phyloP scores from a whole-genome alignment of 2,888 invertebrate species.

The Graphium colonna region DNA sequence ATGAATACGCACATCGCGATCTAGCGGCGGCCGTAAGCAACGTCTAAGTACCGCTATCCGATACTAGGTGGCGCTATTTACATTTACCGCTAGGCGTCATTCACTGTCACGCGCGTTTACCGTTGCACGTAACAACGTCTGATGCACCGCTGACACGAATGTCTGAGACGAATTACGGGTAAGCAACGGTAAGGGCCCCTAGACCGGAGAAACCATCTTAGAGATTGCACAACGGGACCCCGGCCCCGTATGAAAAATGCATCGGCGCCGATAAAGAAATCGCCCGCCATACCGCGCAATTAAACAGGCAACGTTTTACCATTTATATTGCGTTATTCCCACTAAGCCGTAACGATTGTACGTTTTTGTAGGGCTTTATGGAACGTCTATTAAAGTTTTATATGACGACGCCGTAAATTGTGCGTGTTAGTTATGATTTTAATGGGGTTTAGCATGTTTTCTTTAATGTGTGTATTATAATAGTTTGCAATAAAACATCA shows the following conservation, averaged over 20 bases:
- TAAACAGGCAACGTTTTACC: conserved; percentile 5
- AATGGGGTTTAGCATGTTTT: no score
- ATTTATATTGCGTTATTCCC: conserved; percentile 3
- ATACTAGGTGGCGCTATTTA: conserved; percentile 66
- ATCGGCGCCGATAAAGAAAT: conserved; percentile 12
- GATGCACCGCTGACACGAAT: conserved; percentile 57
- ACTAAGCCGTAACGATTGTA: not conserved
- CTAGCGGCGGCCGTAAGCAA: conserved; percentile 52
- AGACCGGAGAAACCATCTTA: conserved; percentile 26
- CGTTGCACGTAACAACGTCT: conserved; percentile 53
- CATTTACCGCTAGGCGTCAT: conserved; percentile 49
- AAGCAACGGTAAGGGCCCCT: conserved; percentile 45
- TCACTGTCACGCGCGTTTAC: conserved; percentile 39
- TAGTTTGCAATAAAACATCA: no score
- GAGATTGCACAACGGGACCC: conserved; percentile 16
- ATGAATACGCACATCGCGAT: conserved; percentile 35
- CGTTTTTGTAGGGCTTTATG: conserved; percentile 1
- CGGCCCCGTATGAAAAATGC: conserved; percentile 14
- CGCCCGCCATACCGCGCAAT: not conserved
- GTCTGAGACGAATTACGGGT: conserved; percentile 43
- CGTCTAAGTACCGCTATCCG: conserved; percentile 61
- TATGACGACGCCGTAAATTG: no score
- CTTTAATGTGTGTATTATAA: no score
- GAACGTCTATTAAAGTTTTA: not conserved
- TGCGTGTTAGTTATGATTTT: no score